Evolutionary conservation across 2,888 invertebrate genomes (phyloP), one percentile per base, ranked within the genome.

Genomic region (Eilema sororculum): DNA sequence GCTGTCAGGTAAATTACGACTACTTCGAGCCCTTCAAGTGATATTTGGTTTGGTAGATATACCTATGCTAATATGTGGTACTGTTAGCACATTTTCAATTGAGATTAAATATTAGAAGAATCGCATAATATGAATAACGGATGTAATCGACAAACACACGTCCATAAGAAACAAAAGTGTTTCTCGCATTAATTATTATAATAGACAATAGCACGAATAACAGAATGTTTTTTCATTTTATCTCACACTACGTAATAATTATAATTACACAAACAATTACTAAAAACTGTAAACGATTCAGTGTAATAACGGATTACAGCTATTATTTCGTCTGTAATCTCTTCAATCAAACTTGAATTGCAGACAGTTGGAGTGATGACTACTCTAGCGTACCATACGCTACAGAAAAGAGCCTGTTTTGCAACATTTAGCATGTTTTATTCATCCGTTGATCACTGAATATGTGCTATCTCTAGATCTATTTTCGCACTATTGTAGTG

Each of bases 321-420:
- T 22, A 61, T 61, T 33, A 33, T 22, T 16, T n/a, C n/a, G 64
- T 25, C 77, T 78, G n/a, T 52, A 46, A 52, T 52, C 52, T 83
- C 79, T 81, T 68, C 69, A 78, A 81, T 81, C 80, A 76, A 78
- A 83, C 83, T 77, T 67, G 56, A 65, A 74, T 79, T 79, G 79
- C 75, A 78, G 83, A 84, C 80, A 77, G 52, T 5, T 73, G 60
- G 72, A 69, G 70, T 79, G 76, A 84, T 81, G 78, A 83, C 82
- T 80, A 74, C 76, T 78, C 82, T 80, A 73, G 77, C 78, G 78
- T 67, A 46, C 72, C 64, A 69, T 73, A 78, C 78, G 71, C 65
- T 72, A 57, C 28, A 56, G 30, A 24, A 60, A 65, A 77, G 71
- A 71, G 75, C 77, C 80, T 76, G 83, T 84, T 86, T 82, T 75